Percentiles rank a stretch among this genome's conserved stretches.
Conservation (phyloP, 2,797 vertebrate genomes). For the Strix occidentalis region DNA sequence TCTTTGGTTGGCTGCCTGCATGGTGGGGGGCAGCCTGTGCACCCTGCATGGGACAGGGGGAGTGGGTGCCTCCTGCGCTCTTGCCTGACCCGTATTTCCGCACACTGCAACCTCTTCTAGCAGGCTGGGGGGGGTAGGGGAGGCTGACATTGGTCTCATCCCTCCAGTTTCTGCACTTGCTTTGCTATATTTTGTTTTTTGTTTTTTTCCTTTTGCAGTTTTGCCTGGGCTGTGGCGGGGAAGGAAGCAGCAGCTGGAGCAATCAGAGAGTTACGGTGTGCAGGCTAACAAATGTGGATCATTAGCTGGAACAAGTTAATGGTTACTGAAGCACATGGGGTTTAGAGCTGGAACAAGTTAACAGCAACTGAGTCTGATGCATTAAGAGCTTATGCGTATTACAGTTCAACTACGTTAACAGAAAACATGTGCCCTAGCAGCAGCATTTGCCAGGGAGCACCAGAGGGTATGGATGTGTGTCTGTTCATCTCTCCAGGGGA, state of each 20-base stretch:
- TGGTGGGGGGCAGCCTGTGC: background rate
- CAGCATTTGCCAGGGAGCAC: background rate
- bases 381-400: background rate
- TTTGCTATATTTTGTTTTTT: background rate
- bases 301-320: slow-evolving; percentile 38
- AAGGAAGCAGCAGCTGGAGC: background rate
- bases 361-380: background rate
- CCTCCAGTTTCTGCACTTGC: background rate
- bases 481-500: background rate
- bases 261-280: background rate
- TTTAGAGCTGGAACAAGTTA: slow-evolving; percentile 41
- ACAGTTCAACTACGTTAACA: background rate
- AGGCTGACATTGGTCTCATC: background rate
- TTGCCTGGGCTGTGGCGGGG: background rate
- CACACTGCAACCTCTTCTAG: background rate
- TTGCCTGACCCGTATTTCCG: background rate
- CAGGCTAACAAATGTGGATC: slow-evolving; percentile 11
- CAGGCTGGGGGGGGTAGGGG: too few relatives aligned
- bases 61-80: background rate
- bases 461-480: background rate
- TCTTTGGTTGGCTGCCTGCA: background rate
- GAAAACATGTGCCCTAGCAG: slow-evolving; percentile 6
- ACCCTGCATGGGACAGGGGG: background rate
- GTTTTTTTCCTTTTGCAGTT: background rate
- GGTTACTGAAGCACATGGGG: slow-evolving; percentile 16